Percentiles rank a stretch among this genome's conserved stretches.
Conservation (phyloP, 1,140 invertebrate genomes). For the Zaprionus vittiger region DNA sequence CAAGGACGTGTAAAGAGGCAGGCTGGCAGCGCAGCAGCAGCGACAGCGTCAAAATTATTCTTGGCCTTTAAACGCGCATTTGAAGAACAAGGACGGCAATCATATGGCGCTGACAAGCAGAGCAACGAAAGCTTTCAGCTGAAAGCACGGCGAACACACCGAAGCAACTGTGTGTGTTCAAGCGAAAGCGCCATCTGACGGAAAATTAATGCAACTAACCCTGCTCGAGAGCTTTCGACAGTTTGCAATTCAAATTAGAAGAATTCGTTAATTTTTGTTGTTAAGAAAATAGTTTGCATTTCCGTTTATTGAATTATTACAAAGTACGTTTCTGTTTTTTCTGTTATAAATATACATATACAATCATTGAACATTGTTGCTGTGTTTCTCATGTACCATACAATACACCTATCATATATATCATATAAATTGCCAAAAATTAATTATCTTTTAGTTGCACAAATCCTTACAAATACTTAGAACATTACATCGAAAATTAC, state of each 20-base stretch:
- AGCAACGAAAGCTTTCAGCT: slow-evolving; percentile 57
- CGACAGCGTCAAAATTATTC: slow-evolving; percentile 65
- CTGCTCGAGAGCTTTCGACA: slow-evolving; percentile 5
- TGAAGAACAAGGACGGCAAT: slow-evolving; percentile 84
- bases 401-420: slow-evolving; percentile 24
- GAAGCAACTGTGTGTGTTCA: slow-evolving; percentile 35
- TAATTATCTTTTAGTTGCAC: slow-evolving; percentile 67
- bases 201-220: background rate
- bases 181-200: slow-evolving; percentile 24
- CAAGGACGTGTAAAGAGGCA: slow-evolving; percentile 61
- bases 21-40: slow-evolving; percentile 45
- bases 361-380: slow-evolving; percentile 53
- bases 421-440: slow-evolving; percentile 67
- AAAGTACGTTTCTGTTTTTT: slow-evolving; percentile 35
- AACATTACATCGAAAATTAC: slow-evolving; percentile 77
- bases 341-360: slow-evolving; percentile 38
- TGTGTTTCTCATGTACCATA: slow-evolving; percentile 34
- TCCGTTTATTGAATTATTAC: slow-evolving; percentile 45
- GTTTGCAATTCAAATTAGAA: slow-evolving; percentile 5
- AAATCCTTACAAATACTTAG: slow-evolving; percentile 55
- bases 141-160: slow-evolving; percentile 47
- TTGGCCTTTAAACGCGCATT: slow-evolving; percentile 82
- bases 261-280: slow-evolving; percentile 16
- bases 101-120: slow-evolving; percentile 58
- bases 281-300: slow-evolving; percentile 55